These are phyloP conservation scores for Bufo bufo DNA, from an alignment of 2,113 vertebrate species.

Conservation along the genomic window DNA sequence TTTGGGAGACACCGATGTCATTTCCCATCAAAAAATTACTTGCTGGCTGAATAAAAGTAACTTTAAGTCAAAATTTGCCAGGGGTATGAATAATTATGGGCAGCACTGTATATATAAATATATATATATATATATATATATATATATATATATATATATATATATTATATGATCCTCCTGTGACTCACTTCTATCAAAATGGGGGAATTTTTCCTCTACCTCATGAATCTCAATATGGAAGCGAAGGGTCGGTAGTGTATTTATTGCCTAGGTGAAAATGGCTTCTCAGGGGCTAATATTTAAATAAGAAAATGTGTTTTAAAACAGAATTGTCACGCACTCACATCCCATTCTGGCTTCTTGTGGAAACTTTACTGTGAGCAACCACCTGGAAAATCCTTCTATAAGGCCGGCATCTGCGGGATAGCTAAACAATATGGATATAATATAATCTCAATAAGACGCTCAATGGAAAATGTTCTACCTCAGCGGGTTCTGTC, in stretches of 20 bases:
- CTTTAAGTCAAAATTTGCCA: no score
- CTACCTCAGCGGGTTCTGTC: not conserved
- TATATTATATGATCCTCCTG: no score
- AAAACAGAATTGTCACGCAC: conserved; percentile 21
- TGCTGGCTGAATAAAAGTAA: no score
- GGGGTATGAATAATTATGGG: no score
- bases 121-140: no score
- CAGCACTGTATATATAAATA: no score
- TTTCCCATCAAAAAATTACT: no score
- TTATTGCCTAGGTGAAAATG: not conserved
- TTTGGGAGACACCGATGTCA: no score
- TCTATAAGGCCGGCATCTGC: not conserved
- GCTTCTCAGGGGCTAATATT: conserved; percentile 12
- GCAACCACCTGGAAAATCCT: conserved; percentile 15
- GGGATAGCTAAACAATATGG: conserved; percentile 10
- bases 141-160: no score
- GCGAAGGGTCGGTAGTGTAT: not conserved
- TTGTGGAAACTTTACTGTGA: conserved; percentile 26
- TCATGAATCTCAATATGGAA: conserved; percentile 14
- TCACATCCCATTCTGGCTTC: not conserved
- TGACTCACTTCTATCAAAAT: not conserved
- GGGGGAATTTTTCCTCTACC: not conserved
- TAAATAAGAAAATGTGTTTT: conserved; percentile 19
- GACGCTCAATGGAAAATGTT: conserved; percentile 24
- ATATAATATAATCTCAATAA: conserved; percentile 9